Evolutionary conservation across 2,888 invertebrate species (phyloP), one percentile per base, ranked within the genome.

Genomic region (Agapetus fuscipes): DNA sequence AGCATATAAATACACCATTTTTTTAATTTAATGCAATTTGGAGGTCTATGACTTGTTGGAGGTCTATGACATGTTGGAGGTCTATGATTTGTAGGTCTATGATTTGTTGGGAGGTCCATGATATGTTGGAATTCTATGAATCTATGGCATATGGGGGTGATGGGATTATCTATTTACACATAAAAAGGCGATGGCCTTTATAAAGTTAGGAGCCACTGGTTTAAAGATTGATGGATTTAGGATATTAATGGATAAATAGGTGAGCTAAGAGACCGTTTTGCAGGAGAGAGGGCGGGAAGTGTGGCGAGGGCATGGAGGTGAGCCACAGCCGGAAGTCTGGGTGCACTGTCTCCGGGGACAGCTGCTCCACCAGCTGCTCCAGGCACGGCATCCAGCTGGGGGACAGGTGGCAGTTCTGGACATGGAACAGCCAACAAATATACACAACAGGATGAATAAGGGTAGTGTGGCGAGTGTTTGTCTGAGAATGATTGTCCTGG

Each of bases 321-420:
- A 96, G 64, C 95, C 95, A 96, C 7, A 96, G 65, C 12, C 95
- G 78, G 58, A 95, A 96, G 59, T 93, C 88, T 0, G 86, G 81
- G 64, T 94, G 86, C 0, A 88, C 89, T 4, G 78, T 74, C 46
- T 93, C 91, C 0, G 83, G 77, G 1, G 74, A 59, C 14, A 95
- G 62, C 34, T 80, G 80, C 58, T 94, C 93, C 58, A 91, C 93
- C 43, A 90, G 80, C 69, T 81, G 85, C 62, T 95, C 95, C 47
- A 96, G 64, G 29, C 79, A 76, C 0, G 86, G 81, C 94, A 96
- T 94, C 78, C 93, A 96, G 54, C 91, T 91, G 53, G 88, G 86
- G 0, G 94, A 94, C 53, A 96, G 66, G 58, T 96, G 95, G 56
- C 95, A 96, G 62, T 96, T 96, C 67, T 95, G 94, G n/a, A n/a